Evolutionary conservation across 2,888 invertebrate genomes (phyloP), one percentile per base, ranked within the genome.

Genomic region (Helicoverpa assulta): DNA sequence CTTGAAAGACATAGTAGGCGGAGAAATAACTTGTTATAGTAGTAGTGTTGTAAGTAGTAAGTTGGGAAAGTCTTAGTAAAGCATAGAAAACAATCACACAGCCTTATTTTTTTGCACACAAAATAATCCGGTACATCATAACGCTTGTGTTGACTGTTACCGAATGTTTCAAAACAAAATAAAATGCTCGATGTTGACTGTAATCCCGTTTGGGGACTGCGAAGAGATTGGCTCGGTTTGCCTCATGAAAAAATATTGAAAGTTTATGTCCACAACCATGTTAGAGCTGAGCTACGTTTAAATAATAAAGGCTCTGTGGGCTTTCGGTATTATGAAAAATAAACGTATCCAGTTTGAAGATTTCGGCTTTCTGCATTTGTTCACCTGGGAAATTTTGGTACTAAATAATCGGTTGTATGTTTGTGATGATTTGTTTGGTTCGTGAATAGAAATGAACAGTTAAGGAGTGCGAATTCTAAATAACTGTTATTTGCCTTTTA

Each of bases 211-310:
- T 75, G 80, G 78, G 82, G 79, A 74, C 63, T 54, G 16, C 61
- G 53, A 70, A 64, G 70, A 85, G 79, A 86, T 83, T 84, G 85
- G 77, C 69, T 83, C 62, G 61, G 67, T 78, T 29, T 54, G 69
- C 50, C 74, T 78, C 79, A 77, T 82, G 80, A 85, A 86, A 83
- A 83, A 85, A 84, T 81, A 82, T 84, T 78, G 81, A 78, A 80
- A 81, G 76, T 81, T 80, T 78, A 82, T 71, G 71, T 73, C 69
- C 70, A 71, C 70, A 62, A 73, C 62, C 66, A 66, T 67, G 70
- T 73, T 78, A 67, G 60, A 65, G 59, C 57, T 47, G 66, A 67
- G 65, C 62, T 71, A 56, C 62, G 51, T 70, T 76, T 79, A 78
- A 81, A 74, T 82, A 82, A 80, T 78, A 71, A 72, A 62, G 8